Base-by-base conservation (phyloP, 1,140 invertebrate genomes). In the Lucilia cuprina region DNA sequence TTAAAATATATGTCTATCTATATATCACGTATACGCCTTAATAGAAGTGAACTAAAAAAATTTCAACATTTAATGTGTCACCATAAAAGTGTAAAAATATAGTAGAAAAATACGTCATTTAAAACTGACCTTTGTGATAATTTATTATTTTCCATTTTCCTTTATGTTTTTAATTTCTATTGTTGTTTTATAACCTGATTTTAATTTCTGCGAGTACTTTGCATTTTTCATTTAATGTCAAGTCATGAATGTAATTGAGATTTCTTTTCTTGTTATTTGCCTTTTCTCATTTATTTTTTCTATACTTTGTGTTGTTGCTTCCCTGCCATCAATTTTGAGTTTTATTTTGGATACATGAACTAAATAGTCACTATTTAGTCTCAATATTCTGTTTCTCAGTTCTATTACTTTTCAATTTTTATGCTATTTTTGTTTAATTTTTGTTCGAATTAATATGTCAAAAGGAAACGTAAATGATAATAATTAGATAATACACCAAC, bases 171-270 rank as follows among this genome's bases (percentile, higher is more conserved):
- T 55, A 41, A 41, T 41, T 55, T 55, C 13, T n/a, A 55, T 55
- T 70, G 65, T 70, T 70, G 13, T 60, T n/a, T 60, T 60, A 17
- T 60, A 60, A 70, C 17, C 65, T 70, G 17, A 70, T 70, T 70
- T 70, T 60, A 60, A 70, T 70, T 70, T 21, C 65, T 0, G 17
- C 50, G 12, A 55, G 13, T 55, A 70, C 65, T 70, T 70, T 70
- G 17, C 65, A 19, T 60, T 70, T 70, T 70, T 4, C 19, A 21
- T 70, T 70, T 70, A 70, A 70, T 70, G 65, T 70, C 65, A 21
- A 70, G 65, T 70, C 65, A 70, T 70, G 60, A 65, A 65, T 65
- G 17, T 70, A 70, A 70, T 70, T 70, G 65, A 70, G 65, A 70
- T 70, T 70, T 70, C 19, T 70, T 70, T 70, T 21, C 19, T 5